phyloP scores from a whole-genome alignment of 2,888 invertebrate genomes.

The Abscondita cerata region DNA sequence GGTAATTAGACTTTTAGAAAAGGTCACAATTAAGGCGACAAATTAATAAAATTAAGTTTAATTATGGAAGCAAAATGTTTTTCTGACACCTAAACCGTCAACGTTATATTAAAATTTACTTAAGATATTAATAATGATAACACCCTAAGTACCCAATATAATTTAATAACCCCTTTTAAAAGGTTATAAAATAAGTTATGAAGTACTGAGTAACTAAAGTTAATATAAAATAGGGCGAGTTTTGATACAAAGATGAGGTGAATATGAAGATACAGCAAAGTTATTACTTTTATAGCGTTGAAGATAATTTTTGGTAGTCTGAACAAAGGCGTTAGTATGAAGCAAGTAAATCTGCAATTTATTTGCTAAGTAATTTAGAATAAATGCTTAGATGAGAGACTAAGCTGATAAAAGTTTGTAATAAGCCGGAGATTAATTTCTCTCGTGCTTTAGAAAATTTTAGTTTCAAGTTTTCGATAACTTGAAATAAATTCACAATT shows the following conservation, averaged over 20 bases:
- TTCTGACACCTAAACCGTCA: background rate
- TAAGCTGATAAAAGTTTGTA: slow-evolving; percentile 15
- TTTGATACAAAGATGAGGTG: slow-evolving; percentile 20
- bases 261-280: slow-evolving; percentile 13
- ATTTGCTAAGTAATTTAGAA: slow-evolving; percentile 2
- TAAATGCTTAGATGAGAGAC: background rate
- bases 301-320: slow-evolving; percentile 7
- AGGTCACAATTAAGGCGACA: background rate
- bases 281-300: slow-evolving; percentile 1
- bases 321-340: background rate
- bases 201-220: slow-evolving; percentile 15
- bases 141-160: slow-evolving; percentile 21
- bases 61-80: background rate
- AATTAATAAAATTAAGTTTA: slow-evolving; percentile 7
- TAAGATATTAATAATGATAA: slow-evolving; percentile 26
- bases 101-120: slow-evolving; percentile 16
- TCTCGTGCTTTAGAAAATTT: slow-evolving; percentile 9
- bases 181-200: slow-evolving; percentile 12
- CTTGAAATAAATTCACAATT: slow-evolving; percentile 27
- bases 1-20: no score
- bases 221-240: slow-evolving; percentile 13
- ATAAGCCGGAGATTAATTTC: slow-evolving; percentile 21
- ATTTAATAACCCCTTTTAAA: slow-evolving; percentile 28
- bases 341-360: slow-evolving; percentile 1
- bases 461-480: slow-evolving; percentile 23